Evolutionary conservation across 2,113 vertebrate genomes (phyloP), one percentile per base, ranked within the genome.

Genomic region (Dendrocopos noguchii): DNA sequence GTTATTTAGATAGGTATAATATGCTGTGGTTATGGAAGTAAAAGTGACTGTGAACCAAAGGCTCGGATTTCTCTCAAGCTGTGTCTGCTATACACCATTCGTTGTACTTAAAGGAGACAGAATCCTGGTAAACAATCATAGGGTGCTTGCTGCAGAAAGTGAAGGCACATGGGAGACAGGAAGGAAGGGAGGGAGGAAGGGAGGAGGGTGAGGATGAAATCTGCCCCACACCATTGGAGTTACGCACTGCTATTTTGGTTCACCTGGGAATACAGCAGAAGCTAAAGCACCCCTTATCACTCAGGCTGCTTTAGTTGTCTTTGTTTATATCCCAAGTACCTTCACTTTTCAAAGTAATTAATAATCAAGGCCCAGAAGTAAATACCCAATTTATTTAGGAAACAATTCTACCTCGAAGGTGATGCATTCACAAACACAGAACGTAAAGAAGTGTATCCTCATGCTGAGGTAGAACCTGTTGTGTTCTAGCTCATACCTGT

Each of bases 61-160:
- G 76, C 39, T 68, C 91, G 90, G 91, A 91, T 94, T 95, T 94
- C 92, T 83, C 89, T 83, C 93, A 92, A 87, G 89, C 87, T 93
- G 87, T 89, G 72, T 92, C 89, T 91, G 81, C 75, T 95, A 4
- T 39, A 15, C 77, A 85, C 92, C 79, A 74, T 91, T 83, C 74
- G 6, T 93, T 82, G 81, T 91, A 63, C 79, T 90, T 85, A 86
- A 83, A 92, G 76, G 72, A 94, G 81, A 19, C 28, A 50, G 76
- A 80, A 85, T 39, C 15, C 1, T 36, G 71, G 61, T 91, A 93
- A 94, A 90, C 80, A 83, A 12, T 68, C 3, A 2, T 77, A 89
- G 67, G 78, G 80, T 92, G 81, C 81, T 95, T 17, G 3, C 15
- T 89, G 47, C 65, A 91, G 72, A 91, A 85, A 50, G 34, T 81